Conservation (phyloP, 2,113 vertebrate species). For the Channa argus region DNA sequence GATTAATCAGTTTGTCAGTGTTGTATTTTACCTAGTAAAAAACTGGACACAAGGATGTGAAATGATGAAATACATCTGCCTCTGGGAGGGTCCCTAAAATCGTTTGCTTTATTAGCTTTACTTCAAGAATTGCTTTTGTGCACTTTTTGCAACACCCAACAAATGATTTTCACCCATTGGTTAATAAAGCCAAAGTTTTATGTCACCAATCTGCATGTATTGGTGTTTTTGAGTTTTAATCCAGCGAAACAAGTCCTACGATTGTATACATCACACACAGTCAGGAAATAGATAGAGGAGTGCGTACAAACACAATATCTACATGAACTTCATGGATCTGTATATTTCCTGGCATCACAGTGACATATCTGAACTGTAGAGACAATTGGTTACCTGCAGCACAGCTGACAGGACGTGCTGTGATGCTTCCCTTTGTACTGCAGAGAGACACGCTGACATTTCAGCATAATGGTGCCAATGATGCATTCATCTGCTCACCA, state of each 20-base stretch:
- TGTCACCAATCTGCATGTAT: neutral
- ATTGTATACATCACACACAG: neutral
- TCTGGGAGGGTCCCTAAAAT: too few relatives aligned
- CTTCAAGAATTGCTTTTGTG: neutral
- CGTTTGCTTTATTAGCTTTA: too few relatives aligned
- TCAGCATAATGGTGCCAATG: conserved; percentile 70
- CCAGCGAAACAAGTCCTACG: neutral
- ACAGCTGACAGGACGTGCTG: conserved; percentile 54
- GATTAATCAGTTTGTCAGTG: too few relatives aligned
- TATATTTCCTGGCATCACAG: conserved; percentile 22
- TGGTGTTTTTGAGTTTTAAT: neutral
- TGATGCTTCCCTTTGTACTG: conserved; percentile 30
- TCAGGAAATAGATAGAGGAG: neutral
- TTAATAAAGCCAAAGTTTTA: neutral
- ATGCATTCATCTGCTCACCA: conserved; percentile 67
- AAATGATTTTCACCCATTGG: neutral
- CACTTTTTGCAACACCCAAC: neutral
- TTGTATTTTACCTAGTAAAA: too few relatives aligned
- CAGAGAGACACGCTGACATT: conserved; percentile 68
- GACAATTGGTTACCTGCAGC: conserved; percentile 57
- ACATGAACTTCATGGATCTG: neutral
- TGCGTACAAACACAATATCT: neutral
- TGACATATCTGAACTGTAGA: conserved; percentile 52
- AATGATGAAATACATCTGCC: too few relatives aligned
- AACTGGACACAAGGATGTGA: neutral